Evolutionary conservation across 2,113 vertebrate species (phyloP).

Genomic region (Crocuta crocuta): DNA sequence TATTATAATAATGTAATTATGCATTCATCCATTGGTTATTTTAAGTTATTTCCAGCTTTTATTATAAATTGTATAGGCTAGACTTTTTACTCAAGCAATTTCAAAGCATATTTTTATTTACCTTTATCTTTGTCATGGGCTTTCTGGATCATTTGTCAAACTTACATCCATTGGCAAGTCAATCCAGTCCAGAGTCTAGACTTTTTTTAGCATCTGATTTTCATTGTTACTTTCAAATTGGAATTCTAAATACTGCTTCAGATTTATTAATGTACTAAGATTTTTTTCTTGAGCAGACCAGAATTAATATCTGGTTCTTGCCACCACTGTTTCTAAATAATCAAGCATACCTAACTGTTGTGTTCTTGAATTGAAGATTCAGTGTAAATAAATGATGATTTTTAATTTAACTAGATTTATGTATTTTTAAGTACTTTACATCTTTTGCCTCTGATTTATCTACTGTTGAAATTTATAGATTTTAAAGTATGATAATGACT

Average conservation of each 20-base stretch:
- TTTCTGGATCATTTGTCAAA: slow-evolving; percentile 46
- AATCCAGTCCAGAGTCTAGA: background rate
- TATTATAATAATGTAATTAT: background rate
- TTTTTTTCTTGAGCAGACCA: background rate
- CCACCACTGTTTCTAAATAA: background rate
- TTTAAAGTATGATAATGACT: slow-evolving; percentile 23
- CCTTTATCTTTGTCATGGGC: slow-evolving; percentile 10
- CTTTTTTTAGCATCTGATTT: background rate
- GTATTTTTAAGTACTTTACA: background rate
- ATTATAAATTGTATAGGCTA: background rate
- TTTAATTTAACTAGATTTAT: slow-evolving; percentile 1
- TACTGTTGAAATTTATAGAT: slow-evolving; percentile 34
- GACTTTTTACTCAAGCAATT: slow-evolving; percentile 7
- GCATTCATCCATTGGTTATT: background rate
- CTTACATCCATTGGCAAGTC: background rate
- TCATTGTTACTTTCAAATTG: slow-evolving; percentile 20
- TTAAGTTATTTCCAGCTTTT: slow-evolving; percentile 15
- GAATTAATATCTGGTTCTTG: background rate
- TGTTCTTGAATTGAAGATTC: slow-evolving; percentile 9
- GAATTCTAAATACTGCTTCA: slow-evolving; percentile 37
- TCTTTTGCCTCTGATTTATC: background rate
- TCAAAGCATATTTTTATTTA: slow-evolving; percentile 39
- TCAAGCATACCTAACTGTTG: background rate
- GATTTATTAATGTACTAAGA: background rate
- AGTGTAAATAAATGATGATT: background rate